Base-by-base conservation (phyloP, 2,888 invertebrate species). In the Spisula subtruncata region DNA sequence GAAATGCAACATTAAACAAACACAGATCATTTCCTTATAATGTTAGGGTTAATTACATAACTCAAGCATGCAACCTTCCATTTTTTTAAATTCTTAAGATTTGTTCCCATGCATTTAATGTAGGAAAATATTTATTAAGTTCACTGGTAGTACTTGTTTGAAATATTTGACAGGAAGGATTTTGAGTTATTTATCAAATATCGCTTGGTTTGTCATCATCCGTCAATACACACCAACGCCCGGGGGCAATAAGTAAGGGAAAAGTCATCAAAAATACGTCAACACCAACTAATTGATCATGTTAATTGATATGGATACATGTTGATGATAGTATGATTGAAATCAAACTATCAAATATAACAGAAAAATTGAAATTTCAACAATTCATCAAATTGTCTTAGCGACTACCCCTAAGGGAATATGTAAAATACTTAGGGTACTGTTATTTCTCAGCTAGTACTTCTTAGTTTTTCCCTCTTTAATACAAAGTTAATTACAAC, bases 221-320 rank as follows among this genome's bases (percentile, higher is more conserved):
- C 14, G 60, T 84, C 85, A 79, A 85, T 18, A 20, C 25, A 75
- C 25, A 51, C 75, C 51, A 8, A 46, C 35, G 85, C 54, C 41
- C 41, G 41, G 41, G 41, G 41, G 41, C 8, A 85, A 79, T 41
- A 8, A 48, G 14, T 79, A 54, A 85, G 16, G 75, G 85, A 85
- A 85, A 51, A 29, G 29, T 79, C 75, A 75, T 75, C 51, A 35
- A 32, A 79, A 29, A 54, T 85, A 79, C 48, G 25, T 79, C 48
- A 51, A 51, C 48, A 79, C 79, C 35, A n/a, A 25, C 29, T 32
- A 29, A 71, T 71, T 71, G 25, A 71, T 71, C 6, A 12, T 4
- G 71, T 71, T 29, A 75, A 85, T 46, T 54, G 79, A 85, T 85
- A 85, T 46, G 51, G n/a, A 48, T 54, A 25, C 79, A 79, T 75